Conservation (phyloP, 2,113 vertebrate species). For the Opisthocomus hoazin region DNA sequence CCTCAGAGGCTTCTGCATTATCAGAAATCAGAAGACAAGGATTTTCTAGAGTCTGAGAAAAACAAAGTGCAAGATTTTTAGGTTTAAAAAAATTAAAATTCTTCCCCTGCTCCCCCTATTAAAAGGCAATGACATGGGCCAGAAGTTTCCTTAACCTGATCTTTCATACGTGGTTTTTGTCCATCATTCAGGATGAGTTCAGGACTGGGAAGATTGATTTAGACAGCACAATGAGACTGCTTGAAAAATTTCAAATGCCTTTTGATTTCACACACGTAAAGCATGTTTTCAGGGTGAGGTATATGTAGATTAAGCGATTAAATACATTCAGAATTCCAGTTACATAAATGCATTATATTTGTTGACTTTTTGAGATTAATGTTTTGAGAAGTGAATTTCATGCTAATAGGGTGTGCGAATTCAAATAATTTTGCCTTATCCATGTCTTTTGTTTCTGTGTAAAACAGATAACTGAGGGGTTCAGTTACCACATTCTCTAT, state of each 20-base stretch:
- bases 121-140: not conserved
- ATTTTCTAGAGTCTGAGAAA: not conserved
- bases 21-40: not conserved
- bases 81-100: not conserved
- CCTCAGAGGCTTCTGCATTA: not conserved
- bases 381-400: not conserved
- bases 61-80: not conserved
- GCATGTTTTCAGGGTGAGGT: slow-evolving; percentile 73
- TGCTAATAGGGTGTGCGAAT: not conserved
- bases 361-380: not conserved
- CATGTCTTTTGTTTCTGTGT: not conserved
- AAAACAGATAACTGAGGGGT: not conserved
- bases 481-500: too few species aligned
- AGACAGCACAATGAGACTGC: slow-evolving; percentile 41
- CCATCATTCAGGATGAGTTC: slow-evolving; percentile 62
- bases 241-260: slow-evolving; percentile 62
- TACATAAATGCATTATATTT: not conserved
- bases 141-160: slow-evolving; percentile 58
- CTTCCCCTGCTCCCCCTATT: accelerated
- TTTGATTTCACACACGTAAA: slow-evolving; percentile 58
- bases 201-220: slow-evolving; percentile 59
- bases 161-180: slow-evolving; percentile 68
- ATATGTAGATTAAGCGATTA: not conserved
- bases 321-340: not conserved
- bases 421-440: not conserved